phyloP scores from a whole-genome alignment of 2,888 invertebrate species.

The Drosophila testacea region DNA sequence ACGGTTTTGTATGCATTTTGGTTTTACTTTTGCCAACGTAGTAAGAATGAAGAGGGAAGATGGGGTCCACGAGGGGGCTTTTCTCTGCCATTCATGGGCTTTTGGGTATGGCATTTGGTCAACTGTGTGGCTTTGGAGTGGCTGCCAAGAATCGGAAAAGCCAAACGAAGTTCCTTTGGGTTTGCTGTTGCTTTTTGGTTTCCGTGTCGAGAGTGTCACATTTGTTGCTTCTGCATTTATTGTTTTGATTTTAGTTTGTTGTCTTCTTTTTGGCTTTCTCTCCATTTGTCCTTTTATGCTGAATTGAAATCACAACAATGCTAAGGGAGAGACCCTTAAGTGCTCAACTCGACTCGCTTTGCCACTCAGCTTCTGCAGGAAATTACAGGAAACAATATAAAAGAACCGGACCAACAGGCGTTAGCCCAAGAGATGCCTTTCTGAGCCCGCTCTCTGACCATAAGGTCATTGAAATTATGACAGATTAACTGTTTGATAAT shows the following conservation, averaged over 20 bases:
- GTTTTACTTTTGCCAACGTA: constrained; percentile 11
- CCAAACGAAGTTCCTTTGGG: constrained; percentile 47
- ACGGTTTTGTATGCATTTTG: constrained; percentile 40
- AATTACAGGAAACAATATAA: constrained; percentile 16
- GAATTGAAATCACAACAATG: constrained; percentile 28
- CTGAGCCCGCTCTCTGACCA: not conserved
- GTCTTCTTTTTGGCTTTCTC: not conserved
- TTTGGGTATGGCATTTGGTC: constrained; percentile 37
- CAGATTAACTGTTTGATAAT: not conserved
- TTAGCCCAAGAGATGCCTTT: constrained; percentile 8
- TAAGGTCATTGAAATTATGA: constrained; percentile 1
- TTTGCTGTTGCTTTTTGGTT: constrained; percentile 29
- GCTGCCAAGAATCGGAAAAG: constrained; percentile 46
- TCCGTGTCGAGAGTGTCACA: constrained; percentile 37
- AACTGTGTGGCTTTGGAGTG: constrained; percentile 31
- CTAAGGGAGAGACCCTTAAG: constrained; percentile 7
- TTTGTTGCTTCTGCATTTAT: constrained; percentile 47
- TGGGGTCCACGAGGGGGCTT: constrained; percentile 8
- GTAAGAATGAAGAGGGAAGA: not conserved
- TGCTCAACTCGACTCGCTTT: constrained; percentile 2
- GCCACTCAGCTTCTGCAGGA: constrained; percentile 8
- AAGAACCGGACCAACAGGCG: constrained; percentile 10
- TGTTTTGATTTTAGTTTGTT: constrained; percentile 47
- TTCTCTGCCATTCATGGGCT: constrained; percentile 15
- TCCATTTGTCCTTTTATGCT: constrained; percentile 16